phyloP scores from a whole-genome alignment of 2,797 vertebrate genomes.

The Dendrocincla fuliginosa region DNA sequence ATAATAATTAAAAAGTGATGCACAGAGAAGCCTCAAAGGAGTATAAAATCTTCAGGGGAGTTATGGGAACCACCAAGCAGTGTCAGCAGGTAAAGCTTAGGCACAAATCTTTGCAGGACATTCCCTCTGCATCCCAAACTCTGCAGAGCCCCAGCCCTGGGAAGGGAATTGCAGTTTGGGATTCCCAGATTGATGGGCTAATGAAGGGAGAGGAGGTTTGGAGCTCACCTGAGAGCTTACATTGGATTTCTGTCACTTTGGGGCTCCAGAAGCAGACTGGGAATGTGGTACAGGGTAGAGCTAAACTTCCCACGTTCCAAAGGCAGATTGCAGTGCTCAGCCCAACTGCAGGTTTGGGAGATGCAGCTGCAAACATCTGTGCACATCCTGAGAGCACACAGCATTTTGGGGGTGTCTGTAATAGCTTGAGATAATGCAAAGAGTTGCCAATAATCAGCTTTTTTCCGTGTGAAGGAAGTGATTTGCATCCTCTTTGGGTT shows the following conservation, averaged over 20 bases:
- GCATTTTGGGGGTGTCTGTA: background rate
- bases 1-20: background rate
- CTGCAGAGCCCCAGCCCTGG: background rate
- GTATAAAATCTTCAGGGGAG: background rate
- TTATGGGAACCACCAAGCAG: background rate
- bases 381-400: accelerated
- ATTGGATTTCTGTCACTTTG: background rate
- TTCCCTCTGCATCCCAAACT: background rate
- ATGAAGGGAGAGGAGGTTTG: background rate
- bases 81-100: background rate
- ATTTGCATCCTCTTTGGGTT: background rate
- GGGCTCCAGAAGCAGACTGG: background rate
- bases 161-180: background rate
- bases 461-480: background rate
- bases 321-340: background rate
- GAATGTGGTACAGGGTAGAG: background rate
- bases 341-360: background rate
- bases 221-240: background rate
- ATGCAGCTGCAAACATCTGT: background rate
- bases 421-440: background rate
- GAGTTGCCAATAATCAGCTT: background rate
- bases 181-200: background rate
- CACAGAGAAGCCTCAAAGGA: background rate
- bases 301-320: background rate
- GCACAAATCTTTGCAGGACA: background rate